These are phyloP conservation scores for Nibea albiflora DNA, from an alignment of 2,113 vertebrate genomes.

Conservation along the genomic window DNA sequence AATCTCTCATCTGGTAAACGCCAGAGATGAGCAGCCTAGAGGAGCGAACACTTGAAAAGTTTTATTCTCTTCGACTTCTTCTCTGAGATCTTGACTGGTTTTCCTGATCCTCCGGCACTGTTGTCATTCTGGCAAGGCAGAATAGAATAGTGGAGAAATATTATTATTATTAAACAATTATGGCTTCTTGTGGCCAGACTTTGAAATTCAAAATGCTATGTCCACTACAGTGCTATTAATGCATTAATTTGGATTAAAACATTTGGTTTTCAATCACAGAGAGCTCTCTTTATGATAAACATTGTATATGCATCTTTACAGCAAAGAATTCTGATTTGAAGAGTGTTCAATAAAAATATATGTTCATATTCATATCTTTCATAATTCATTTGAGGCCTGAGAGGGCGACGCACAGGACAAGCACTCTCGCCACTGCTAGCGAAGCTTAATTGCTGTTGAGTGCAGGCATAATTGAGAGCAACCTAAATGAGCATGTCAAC, in stretches of 20 bases:
- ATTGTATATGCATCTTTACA: background rate
- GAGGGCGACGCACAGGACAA: too few species aligned
- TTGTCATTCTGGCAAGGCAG: conserved; percentile 87
- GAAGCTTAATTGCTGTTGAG: background rate
- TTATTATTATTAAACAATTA: background rate
- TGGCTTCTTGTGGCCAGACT: background rate
- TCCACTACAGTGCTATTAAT: background rate
- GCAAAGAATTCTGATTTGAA: background rate
- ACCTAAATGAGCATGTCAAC: background rate
- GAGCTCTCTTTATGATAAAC: background rate
- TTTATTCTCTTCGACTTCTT: conserved; percentile 96
- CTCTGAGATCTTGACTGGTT: conserved; percentile 95
- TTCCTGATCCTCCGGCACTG: conserved; percentile 87
- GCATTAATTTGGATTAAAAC: background rate
- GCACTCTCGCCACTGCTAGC: background rate
- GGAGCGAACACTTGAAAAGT: conserved; percentile 93
- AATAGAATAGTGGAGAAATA: background rate
- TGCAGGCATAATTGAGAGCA: background rate
- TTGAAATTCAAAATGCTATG: background rate
- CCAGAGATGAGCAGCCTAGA: conserved; percentile 82
- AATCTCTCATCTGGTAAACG: background rate
- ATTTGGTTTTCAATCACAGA: background rate
- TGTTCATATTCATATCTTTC: background rate
- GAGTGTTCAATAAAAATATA: background rate
- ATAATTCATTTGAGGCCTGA: too few species aligned